These are phyloP conservation scores for Crypturellus tataupa DNA, from an alignment of 2,797 vertebrate species.

Conservation along the genomic window DNA sequence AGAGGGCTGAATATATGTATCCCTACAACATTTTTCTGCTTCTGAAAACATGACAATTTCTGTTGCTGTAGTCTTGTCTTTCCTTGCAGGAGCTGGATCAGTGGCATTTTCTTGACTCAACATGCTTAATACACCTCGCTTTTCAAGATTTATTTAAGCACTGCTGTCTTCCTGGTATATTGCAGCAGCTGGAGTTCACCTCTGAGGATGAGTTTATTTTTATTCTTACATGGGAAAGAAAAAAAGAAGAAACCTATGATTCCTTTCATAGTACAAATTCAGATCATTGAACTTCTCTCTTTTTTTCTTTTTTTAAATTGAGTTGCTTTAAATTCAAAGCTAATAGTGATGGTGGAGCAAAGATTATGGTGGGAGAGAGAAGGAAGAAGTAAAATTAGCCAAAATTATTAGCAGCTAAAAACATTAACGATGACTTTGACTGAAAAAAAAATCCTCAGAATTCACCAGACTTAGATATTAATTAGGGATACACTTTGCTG, in stretches of 20 bases:
- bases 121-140: background rate
- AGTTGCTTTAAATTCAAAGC: background rate
- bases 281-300: background rate
- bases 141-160: background rate
- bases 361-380: background rate
- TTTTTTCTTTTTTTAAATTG: background rate
- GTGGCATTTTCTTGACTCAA: background rate
- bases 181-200: background rate
- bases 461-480: background rate
- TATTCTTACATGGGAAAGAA: background rate
- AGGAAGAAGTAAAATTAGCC: background rate
- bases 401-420: background rate
- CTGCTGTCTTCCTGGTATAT: background rate
- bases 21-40: background rate
- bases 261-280: background rate
- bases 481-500: background rate
- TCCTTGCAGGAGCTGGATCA: background rate
- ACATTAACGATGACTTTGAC: background rate
- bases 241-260: background rate
- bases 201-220: background rate
- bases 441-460: background rate
- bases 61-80: background rate
- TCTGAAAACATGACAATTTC: background rate
- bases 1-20: background rate
- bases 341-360: background rate